Conservation (phyloP, 2,888 invertebrate genomes). For the Barypeithes pellucidus region DNA sequence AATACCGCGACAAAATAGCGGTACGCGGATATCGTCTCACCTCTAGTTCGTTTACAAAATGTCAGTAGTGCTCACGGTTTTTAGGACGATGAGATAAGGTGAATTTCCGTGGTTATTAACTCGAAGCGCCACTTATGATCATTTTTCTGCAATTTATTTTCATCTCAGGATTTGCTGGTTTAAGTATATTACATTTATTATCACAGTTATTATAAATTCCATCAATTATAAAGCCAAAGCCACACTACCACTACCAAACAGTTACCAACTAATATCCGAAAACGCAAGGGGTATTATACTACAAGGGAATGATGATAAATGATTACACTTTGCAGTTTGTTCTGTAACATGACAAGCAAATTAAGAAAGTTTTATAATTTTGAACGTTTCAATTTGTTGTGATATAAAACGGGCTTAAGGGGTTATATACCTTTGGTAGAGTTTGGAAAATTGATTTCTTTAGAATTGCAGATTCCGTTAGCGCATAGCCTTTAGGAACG, state of each 20-base stretch:
- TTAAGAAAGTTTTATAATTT: constrained; percentile 13
- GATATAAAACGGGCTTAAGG: constrained; percentile 1
- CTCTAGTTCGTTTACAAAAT: no score
- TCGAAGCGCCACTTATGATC: no score
- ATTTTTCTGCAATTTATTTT: no score
- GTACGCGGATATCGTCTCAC: no score
- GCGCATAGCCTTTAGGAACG: no score
- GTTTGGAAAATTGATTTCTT: not conserved
- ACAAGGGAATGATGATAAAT: constrained; percentile 44
- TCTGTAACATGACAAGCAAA: constrained; percentile 16
- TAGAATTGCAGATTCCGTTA: no score
- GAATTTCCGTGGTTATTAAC: no score
- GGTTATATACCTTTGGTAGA: not conserved
- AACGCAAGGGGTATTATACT: constrained; percentile 28
- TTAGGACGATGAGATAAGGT: no score
- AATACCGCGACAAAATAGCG: no score
- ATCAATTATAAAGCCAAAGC: constrained; percentile 11
- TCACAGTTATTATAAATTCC: constrained; percentile 11
- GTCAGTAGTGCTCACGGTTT: no score
- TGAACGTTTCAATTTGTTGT: constrained; percentile 5
- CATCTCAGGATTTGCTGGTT: no score
- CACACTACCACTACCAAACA: constrained; percentile 3
- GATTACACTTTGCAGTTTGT: constrained; percentile 30
- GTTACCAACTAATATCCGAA: constrained; percentile 39
- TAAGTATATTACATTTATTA: no score